A percentile compares a stretch with the other conserved stretches of the same genome.
phyloP scores from a whole-genome alignment of 2,113 vertebrate species.

The Sylvilagus bachmani region DNA sequence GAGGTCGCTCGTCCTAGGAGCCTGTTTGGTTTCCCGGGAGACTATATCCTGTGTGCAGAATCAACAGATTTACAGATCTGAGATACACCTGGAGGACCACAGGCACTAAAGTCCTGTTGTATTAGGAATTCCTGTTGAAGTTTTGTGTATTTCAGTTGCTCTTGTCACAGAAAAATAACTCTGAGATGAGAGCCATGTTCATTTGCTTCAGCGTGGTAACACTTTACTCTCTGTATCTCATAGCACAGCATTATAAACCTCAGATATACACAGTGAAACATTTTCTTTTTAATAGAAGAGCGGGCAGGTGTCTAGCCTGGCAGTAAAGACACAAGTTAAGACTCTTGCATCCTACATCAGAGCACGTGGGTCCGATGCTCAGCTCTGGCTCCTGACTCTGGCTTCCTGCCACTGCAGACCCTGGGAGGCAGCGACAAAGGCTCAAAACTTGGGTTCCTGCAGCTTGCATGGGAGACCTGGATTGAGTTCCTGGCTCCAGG shows the following conservation, averaged over 20 bases:
- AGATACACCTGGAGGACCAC: background rate
- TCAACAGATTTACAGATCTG: background rate
- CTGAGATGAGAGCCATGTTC: background rate
- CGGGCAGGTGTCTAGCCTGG: too few species aligned
- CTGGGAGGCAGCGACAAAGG: too few species aligned
- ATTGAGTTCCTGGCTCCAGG: too few species aligned
- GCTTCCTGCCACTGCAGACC: too few species aligned
- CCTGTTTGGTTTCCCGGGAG: background rate
- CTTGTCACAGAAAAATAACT: background rate
- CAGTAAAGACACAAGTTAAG: too few species aligned
- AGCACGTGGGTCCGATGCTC: too few species aligned
- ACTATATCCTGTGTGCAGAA: background rate
- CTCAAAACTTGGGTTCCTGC: too few species aligned
- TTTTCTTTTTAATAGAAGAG: too few species aligned
- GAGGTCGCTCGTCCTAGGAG: background rate
- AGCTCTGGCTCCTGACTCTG: too few species aligned
- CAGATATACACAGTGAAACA: background rate
- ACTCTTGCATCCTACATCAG: too few species aligned
- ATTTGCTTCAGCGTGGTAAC: background rate
- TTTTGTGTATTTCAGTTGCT: background rate
- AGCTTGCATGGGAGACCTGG: too few species aligned
- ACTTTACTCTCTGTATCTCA: background rate
- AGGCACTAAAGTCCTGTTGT: background rate
- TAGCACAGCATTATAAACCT: background rate
- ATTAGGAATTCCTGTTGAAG: background rate